Conservation (phyloP, 2,113 vertebrate genomes). For the Leptocoma aspasia region DNA sequence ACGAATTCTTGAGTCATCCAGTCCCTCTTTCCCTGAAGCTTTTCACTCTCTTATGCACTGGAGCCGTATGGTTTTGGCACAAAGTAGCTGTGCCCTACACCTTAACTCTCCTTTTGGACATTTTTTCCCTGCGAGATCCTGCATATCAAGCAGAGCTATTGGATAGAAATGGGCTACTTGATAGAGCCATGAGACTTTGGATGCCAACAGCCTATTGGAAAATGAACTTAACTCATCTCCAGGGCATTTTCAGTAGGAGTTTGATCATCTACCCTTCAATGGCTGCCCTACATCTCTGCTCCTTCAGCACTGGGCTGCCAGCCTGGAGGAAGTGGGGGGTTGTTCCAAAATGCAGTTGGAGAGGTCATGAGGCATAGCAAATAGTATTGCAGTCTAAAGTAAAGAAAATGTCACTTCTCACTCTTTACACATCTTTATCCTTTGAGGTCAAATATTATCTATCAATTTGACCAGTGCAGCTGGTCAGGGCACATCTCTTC, state of each 20-base stretch:
- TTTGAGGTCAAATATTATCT: conserved; percentile 40
- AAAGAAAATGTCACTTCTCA: conserved; percentile 16
- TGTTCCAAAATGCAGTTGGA: neutral
- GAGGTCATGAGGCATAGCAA: conserved; percentile 14
- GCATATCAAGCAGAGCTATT: conserved; percentile 32
- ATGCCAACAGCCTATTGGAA: conserved; percentile 8
- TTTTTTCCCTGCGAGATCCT: neutral
- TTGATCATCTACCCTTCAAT: conserved; percentile 22
- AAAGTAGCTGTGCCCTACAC: conserved; percentile 1
- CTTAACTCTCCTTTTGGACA: conserved; percentile 15
- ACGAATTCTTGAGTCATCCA: neutral
- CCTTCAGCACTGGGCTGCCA: neutral
- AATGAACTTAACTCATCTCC: conserved; percentile 20
- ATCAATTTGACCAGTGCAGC: conserved; percentile 18
- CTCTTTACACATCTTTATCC: conserved; percentile 18
- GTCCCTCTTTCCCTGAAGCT: neutral
- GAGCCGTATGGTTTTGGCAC: conserved; percentile 23
- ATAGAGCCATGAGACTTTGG: neutral
- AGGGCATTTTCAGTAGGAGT: conserved; percentile 14
- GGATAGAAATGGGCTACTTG: conserved; percentile 12
- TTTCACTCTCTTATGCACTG: neutral
- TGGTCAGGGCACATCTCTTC: conserved; percentile 39
- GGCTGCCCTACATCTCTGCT: conserved; percentile 20
- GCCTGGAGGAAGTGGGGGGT: neutral
- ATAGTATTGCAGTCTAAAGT: neutral